Evolutionary conservation across 2,797 vertebrate genomes (phyloP), one percentile per base, ranked within the genome.

Genomic region (Anabacerthia variegaticeps): DNA sequence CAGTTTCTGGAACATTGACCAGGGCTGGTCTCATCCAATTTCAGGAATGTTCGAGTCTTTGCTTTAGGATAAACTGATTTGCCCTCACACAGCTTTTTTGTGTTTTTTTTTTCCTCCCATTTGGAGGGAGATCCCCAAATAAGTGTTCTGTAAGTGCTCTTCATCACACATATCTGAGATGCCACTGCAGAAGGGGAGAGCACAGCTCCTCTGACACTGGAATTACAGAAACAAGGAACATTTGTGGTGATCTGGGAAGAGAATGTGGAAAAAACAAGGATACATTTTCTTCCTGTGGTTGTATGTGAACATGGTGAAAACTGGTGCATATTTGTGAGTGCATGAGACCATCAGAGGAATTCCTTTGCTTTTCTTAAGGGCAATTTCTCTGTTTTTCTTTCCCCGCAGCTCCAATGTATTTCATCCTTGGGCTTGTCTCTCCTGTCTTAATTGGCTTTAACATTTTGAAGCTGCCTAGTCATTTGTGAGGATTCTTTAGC

Each of bases 401-500:
- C 68, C 44, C 44, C 77, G 56, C 48, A 66, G 27, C 44, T 44
- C 49, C 54, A 75, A 67, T 34, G n/a, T 24, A 19, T 74, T 85
- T 66, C 20, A 20, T 88, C 32, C 28, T 55, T 6, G 34, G 65
- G 39, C 28, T 85, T 58, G 34, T 74, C 67, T 87, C 78, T 68
- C 43, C 43, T 36, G 22, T 73, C 89, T 81, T 89, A 89, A 93
- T 73, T 91, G 27, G 34, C 49, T 79, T 76, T 63, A 92, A 68
- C 54, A 75, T 78, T 91, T 89, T 58, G 52, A 82, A 89, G 55
- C 36, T 91, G 75, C 59, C 63, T 59, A 76, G 78, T 48, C 59
- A 55, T 59, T 85, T 87, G 59, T 91, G 85, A 48, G 58, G 63
- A 39, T 69, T 66, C 77, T 51, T 39, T 43, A 93, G 74, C 81